A percentile compares a stretch with the other conserved stretches of the same genome.
phyloP scores from a whole-genome alignment of 1,140 invertebrate genomes.

The Mamestra configurata region DNA sequence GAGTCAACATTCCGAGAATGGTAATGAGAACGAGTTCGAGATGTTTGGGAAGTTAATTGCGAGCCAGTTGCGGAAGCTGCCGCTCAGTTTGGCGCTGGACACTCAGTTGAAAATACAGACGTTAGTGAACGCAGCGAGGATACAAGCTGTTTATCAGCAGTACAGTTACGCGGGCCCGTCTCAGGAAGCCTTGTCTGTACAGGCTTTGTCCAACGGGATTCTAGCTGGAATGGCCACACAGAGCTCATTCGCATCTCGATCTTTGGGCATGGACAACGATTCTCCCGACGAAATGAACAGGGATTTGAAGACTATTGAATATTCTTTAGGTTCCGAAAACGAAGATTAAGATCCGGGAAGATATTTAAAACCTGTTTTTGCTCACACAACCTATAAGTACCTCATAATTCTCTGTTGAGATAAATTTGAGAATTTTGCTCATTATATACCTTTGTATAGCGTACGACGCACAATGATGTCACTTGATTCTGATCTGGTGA shows the following conservation, averaged over 20 bases:
- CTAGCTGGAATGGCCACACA: slow-evolving; percentile 81
- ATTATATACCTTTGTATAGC: slow-evolving; percentile 46
- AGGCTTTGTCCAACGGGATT: slow-evolving; percentile 83
- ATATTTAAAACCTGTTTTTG: slow-evolving; percentile 35
- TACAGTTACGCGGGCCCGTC: slow-evolving; percentile 83
- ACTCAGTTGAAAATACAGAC: slow-evolving; percentile 86
- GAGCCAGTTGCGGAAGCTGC: slow-evolving; percentile 82
- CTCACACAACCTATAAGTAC: slow-evolving; percentile 56
- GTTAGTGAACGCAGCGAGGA: slow-evolving; percentile 82
- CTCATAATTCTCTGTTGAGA: slow-evolving; percentile 53
- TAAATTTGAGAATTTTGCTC: slow-evolving; percentile 49
- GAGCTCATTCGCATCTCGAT: slow-evolving; percentile 72
- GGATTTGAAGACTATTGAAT: slow-evolving; percentile 75
- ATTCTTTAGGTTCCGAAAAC: slow-evolving; percentile 75
- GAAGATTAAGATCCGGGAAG: slow-evolving; percentile 68
- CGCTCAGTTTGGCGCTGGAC: slow-evolving; percentile 82
- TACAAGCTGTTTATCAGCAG: slow-evolving; percentile 84
- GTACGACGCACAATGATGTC: slow-evolving; percentile 42
- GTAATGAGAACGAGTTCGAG: slow-evolving; percentile 85
- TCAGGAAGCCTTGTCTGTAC: slow-evolving; percentile 81
- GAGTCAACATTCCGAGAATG: slow-evolving; percentile 82
- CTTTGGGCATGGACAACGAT: slow-evolving; percentile 72
- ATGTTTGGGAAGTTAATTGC: slow-evolving; percentile 86
- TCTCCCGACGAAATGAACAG: slow-evolving; percentile 78
- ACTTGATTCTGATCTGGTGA: slow-evolving; percentile 17